Conservation (phyloP, 2,888 invertebrate genomes). For the Leucophora obtusa region DNA sequence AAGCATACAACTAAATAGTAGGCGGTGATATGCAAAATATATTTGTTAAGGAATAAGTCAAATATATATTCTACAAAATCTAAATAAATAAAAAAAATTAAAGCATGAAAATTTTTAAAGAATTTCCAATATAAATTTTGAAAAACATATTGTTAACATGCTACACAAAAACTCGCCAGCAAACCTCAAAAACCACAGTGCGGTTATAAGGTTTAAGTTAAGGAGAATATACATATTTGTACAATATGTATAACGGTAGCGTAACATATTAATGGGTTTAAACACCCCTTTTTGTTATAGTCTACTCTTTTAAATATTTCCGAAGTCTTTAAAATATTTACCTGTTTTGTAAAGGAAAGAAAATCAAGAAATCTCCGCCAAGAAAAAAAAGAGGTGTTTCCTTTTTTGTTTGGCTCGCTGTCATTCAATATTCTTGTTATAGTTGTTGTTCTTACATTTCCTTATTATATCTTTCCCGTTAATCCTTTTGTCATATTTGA, state of each 20-base stretch:
- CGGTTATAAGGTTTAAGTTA: no score
- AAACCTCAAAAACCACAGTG: conserved; percentile 64
- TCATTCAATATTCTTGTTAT: conserved; percentile 10
- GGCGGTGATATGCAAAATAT: conserved; percentile 58
- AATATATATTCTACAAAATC: not conserved
- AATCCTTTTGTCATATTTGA: conserved; percentile 18
- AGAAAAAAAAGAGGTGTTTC: conserved; percentile 8
- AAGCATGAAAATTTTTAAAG: conserved; percentile 51
- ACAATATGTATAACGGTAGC: conserved; percentile 60
- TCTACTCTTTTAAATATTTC: no score
- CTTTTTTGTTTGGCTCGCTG: not conserved
- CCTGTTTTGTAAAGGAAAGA: not conserved
- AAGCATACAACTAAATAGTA: conserved; percentile 3
- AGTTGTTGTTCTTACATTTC: not conserved
- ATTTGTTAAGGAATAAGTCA: not conserved
- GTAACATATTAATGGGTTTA: conserved; percentile 73
- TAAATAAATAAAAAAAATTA: conserved; percentile 48
- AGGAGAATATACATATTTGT: no score
- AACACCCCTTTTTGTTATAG: conserved; percentile 68
- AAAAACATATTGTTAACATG: not conserved
- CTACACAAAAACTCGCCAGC: not conserved
- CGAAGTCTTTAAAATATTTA: not conserved
- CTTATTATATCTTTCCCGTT: not conserved
- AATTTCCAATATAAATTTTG: conserved; percentile 5
- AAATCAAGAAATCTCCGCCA: not conserved